Percentiles rank a stretch among this genome's conserved stretches.
Conservation (phyloP, 2,888 invertebrate genomes). For the Hypselothyrea guttata region DNA sequence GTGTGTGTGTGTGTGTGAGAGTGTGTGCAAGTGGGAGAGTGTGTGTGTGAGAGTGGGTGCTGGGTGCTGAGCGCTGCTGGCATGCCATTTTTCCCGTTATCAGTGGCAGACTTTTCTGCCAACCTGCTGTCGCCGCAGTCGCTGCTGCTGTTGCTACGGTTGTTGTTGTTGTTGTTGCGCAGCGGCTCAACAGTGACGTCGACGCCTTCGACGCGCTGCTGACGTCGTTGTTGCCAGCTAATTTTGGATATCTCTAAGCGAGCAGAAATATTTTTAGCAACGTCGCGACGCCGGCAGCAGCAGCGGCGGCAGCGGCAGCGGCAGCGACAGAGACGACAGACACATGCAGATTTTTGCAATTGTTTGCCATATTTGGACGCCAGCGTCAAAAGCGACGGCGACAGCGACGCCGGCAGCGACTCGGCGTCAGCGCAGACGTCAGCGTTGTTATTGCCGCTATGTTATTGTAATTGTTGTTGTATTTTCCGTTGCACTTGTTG, state of each 20-base stretch:
- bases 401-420: slow-evolving; percentile 23
- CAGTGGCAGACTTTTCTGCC: slow-evolving; percentile 72
- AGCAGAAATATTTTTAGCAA: slow-evolving; percentile 69
- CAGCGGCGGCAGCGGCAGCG: too few relatives aligned
- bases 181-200: slow-evolving; percentile 58
- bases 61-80: slow-evolving; percentile 52
- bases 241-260: slow-evolving; percentile 76
- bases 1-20: slow-evolving; percentile 17
- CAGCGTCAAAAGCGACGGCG: slow-evolving; percentile 23
- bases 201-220: slow-evolving; percentile 35
- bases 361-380: slow-evolving; percentile 74
- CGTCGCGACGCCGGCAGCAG: slow-evolving; percentile 13
- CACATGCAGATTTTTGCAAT: slow-evolving; percentile 76
- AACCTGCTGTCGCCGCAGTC: slow-evolving; percentile 65
- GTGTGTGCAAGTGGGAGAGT: slow-evolving; percentile 32
- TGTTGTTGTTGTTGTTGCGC: slow-evolving; percentile 5
- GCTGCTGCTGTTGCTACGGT: slow-evolving; percentile 15
- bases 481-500: slow-evolving; percentile 66
- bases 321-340: slow-evolving; percentile 42
- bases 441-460: slow-evolving; percentile 21
- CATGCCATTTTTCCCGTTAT: slow-evolving; percentile 75
- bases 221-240: slow-evolving; percentile 60
- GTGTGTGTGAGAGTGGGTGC: slow-evolving; percentile 33
- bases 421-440: slow-evolving; percentile 2
- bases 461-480: slow-evolving; percentile 42